phyloP scores from a whole-genome alignment of 2,113 vertebrate species.

The Actenoides lindsayi region DNA sequence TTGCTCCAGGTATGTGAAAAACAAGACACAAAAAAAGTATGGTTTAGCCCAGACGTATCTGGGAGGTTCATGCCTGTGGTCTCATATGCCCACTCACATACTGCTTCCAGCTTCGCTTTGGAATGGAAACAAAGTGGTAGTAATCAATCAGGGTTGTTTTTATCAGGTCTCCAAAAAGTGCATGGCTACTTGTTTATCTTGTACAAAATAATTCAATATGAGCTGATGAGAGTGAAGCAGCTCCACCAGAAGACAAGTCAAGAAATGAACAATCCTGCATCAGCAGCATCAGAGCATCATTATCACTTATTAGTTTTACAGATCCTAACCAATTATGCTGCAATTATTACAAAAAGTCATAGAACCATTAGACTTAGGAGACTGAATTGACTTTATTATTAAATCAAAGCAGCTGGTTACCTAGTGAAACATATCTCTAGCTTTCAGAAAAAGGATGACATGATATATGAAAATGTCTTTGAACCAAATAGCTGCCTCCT shows the following conservation, averaged over 20 bases:
- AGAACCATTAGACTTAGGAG: not conserved
- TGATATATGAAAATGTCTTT: not conserved
- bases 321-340: not conserved
- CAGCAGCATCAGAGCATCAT: not conserved
- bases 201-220: not conserved
- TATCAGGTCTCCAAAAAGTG: not conserved
- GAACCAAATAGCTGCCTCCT: not conserved
- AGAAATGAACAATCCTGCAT: not conserved
- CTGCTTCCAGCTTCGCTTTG: not conserved
- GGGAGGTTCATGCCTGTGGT: not conserved
- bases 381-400: not conserved
- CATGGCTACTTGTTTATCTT: not conserved
- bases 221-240: not conserved
- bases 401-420: not conserved
- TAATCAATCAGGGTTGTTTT: not conserved
- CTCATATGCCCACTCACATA: fast-evolving
- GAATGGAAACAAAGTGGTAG: not conserved
- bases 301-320: not conserved
- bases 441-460: not conserved
- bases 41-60: not conserved
- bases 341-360: not conserved
- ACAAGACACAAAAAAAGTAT: not conserved
- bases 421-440: not conserved
- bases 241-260: not conserved
- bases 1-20: not conserved